Base-by-base conservation (phyloP, 2,113 vertebrate species). In the Nansenia antarctica region DNA sequence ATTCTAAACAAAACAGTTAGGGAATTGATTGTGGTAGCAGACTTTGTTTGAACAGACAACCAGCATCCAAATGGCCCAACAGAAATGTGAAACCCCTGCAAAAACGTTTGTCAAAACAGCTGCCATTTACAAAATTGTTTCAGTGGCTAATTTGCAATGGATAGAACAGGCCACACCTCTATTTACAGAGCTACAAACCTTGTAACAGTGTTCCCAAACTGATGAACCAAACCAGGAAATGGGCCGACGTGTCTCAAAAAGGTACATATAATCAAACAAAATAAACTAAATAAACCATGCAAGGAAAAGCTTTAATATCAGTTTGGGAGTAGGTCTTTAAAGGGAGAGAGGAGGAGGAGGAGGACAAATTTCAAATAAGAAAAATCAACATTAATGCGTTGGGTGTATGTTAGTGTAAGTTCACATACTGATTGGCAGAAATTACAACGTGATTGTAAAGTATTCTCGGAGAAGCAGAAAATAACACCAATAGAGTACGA, bases 121-220 rank as follows among this genome's bases (percentile, higher is more conserved):
- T 92, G 91, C 92, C 92, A 89, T 94, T 90, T 92, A 91, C 94
- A 92, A 91, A 93, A 94, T 90, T 92, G 87, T 91, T 89, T 94
- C 92, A 92, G 95, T 94, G 94, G 93, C 91, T 86, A 72, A 86
- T 94, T 94, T 90, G 87, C 92, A 92, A 92, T 90, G 93, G 93
- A 92, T 90, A 92, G 77, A 83, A 82, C 73, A 69, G 92, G 92
- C 92, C 86, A 70, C 93, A 91, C 94, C 89, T 93, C 77, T 91
- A 93, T 95, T 92, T 94, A 95, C 93, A 94, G 92, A 95, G 90
- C 91, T 91, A 95, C 90, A 92, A 93, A 90, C 91, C 91, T 93
- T 88, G 84, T 79, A 84, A 86, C 87, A 85, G 84, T 89, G 89
- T 86, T 89, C 90, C 89, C 90, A 91, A 89, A 90, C 76, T 78